Evolutionary conservation across 1,140 invertebrate species (phyloP).

Genomic region (Armadillidium nasatum): DNA sequence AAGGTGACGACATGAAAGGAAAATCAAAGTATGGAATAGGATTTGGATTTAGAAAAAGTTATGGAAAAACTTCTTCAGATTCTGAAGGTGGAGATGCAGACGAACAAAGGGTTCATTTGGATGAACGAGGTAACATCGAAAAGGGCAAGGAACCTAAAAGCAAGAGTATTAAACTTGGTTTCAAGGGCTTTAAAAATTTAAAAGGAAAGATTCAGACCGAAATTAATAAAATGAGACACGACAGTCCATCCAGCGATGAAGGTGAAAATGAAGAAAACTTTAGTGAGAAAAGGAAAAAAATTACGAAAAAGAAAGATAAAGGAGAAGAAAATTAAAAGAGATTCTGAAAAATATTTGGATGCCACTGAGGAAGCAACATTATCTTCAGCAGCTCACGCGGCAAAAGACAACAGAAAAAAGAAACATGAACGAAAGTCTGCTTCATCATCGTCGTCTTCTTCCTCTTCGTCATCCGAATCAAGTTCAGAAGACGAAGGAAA

Average conservation of each 20-base stretch:
- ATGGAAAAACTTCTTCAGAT: slow-evolving; percentile 32
- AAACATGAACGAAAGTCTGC: slow-evolving; percentile 26
- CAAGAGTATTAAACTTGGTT: slow-evolving; percentile 32
- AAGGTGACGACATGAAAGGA: slow-evolving; percentile 20
- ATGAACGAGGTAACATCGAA: slow-evolving; percentile 30
- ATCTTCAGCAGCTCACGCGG: slow-evolving; percentile 21
- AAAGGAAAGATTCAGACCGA: slow-evolving; percentile 38
- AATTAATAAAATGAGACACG: slow-evolving; percentile 34
- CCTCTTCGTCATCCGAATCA: slow-evolving; percentile 38
- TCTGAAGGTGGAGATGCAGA: slow-evolving; percentile 32
- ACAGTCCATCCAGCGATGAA: slow-evolving; percentile 38
- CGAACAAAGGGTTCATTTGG: slow-evolving; percentile 30
- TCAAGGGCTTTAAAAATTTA: slow-evolving; percentile 37
- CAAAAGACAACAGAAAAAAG: slow-evolving; percentile 34
- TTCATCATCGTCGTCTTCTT: slow-evolving; percentile 22
- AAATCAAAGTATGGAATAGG: slow-evolving; percentile 29
- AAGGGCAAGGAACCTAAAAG: slow-evolving; percentile 34
- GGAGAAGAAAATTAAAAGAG: slow-evolving; percentile 34
- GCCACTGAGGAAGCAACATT: slow-evolving; percentile 32
- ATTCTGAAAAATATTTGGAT: slow-evolving; percentile 25
- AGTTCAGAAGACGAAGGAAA: slow-evolving; percentile 35
- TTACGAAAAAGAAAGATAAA: slow-evolving; percentile 38
- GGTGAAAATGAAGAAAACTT: slow-evolving; percentile 18
- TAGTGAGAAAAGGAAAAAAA: slow-evolving; percentile 31
- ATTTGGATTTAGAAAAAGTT: slow-evolving; percentile 29